phyloP scores from a whole-genome alignment of 2,797 vertebrate species.

The Eutrigla gurnardus region DNA sequence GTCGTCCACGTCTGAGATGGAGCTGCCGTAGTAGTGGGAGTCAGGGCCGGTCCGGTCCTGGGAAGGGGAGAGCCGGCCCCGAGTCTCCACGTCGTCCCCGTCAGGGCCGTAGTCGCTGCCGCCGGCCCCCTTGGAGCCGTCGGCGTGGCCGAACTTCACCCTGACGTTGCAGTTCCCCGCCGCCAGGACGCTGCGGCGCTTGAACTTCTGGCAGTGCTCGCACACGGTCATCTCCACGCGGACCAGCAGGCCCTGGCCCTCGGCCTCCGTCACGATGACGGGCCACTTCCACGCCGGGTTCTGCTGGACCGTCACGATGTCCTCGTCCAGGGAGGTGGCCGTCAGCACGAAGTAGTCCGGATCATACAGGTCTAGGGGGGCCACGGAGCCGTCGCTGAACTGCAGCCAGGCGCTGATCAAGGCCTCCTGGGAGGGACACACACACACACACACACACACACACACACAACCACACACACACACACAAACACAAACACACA shows the following conservation, averaged over 20 bases:
- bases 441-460: constrained; percentile 18
- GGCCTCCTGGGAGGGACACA: constrained; percentile 86
- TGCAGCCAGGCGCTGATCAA: constrained; percentile 95
- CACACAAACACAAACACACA: constrained; percentile 20
- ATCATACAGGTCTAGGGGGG: constrained; percentile 93
- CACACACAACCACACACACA: constrained; percentile 13
- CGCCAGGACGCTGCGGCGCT: constrained; percentile 91
- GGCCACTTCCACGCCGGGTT: constrained; percentile 85
- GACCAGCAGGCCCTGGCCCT: constrained; percentile 92
- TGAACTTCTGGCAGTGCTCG: constrained; percentile 93
- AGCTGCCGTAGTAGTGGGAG: constrained; percentile 83
- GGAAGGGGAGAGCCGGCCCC: constrained; percentile 80
- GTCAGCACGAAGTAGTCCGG: constrained; percentile 89
- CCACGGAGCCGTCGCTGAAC: constrained; percentile 94
- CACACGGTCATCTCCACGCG: constrained; percentile 93
- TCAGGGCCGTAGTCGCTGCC: constrained; percentile 80
- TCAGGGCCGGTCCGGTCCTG: constrained; percentile 85
- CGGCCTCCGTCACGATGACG: constrained; percentile 87
- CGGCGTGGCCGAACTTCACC: constrained; percentile 89
- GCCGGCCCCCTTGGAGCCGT: constrained; percentile 71
- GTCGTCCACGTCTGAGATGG: constrained; percentile 87
- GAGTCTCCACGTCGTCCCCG: constrained; percentile 87
- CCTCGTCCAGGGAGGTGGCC: constrained; percentile 89
- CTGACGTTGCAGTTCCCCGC: constrained; percentile 86
- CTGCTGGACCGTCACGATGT: constrained; percentile 85